Evolutionary conservation across 2,888 invertebrate genomes (phyloP).

Genomic region (Drepana falcataria): DNA sequence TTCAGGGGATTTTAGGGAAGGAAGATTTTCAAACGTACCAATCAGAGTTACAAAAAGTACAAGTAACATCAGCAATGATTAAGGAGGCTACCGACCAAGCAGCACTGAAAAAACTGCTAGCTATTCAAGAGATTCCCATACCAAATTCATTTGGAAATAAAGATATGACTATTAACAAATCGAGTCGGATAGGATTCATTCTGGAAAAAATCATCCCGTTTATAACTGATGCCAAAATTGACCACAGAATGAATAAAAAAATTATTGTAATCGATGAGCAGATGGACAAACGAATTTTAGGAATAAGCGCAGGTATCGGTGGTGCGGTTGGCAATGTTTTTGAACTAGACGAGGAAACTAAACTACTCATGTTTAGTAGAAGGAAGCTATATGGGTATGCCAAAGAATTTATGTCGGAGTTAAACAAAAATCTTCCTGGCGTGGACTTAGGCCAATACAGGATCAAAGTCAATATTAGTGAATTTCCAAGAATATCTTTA

Average conservation of each 20-base stretch:
- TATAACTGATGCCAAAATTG: neutral
- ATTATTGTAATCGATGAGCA: neutral
- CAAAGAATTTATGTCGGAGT: neutral
- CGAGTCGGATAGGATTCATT: conserved; percentile 3
- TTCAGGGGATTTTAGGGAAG: neutral
- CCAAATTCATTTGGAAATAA: conserved; percentile 6
- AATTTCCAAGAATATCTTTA: conserved; percentile 31
- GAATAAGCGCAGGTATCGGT: conserved; percentile 5
- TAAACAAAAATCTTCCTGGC: neutral
- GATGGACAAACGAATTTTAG: conserved; percentile 4
- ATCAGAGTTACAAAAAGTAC: conserved; percentile 4
- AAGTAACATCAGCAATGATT: conserved; percentile 3
- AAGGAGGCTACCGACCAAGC: conserved; percentile 2
- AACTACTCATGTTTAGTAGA: conserved; percentile 1
- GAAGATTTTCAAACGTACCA: conserved; percentile 4
- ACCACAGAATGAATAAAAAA: conserved; percentile 1
- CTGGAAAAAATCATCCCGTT: neutral
- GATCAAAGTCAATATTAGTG: conserved; percentile 24
- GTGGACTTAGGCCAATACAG: conserved; percentile 20
- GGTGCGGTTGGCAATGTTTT: conserved; percentile 8
- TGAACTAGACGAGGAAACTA: conserved; percentile 3
- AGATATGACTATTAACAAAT: conserved; percentile 5
- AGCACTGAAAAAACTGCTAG: conserved; percentile 2
- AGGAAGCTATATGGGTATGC: neutral
- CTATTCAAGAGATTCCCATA: conserved; percentile 1